Conservation (phyloP, 2,888 invertebrate genomes). For the Xestia ashworthii region DNA sequence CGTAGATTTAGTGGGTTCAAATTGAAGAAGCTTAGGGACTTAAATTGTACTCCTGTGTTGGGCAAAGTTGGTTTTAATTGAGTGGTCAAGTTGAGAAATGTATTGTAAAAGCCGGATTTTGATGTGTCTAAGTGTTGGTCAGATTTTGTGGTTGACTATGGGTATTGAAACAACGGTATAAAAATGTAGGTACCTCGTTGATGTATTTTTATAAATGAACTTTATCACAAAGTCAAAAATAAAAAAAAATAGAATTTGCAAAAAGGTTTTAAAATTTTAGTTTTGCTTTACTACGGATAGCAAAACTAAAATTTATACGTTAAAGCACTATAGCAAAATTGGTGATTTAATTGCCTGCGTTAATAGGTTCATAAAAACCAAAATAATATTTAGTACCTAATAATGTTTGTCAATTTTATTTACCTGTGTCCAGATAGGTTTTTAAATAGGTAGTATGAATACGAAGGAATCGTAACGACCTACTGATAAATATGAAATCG, state of each 20-base stretch:
- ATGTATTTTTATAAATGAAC: neutral
- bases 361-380: neutral
- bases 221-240: neutral
- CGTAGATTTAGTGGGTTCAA: constrained; percentile 44
- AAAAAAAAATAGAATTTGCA: neutral
- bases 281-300: neutral
- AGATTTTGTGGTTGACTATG: neutral
- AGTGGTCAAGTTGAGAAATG: constrained; percentile 40
- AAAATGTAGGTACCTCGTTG: neutral
- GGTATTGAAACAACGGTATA: neutral
- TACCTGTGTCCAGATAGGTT: neutral
- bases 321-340: neutral
- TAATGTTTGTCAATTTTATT: neutral
- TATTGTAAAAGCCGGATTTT: constrained; percentile 1
- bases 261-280: neutral
- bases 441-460: neutral
- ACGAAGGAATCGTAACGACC: neutral
- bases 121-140: neutral
- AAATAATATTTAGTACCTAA: neutral
- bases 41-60: constrained; percentile 33
- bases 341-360: neutral
- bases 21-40: constrained; percentile 37
- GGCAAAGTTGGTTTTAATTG: constrained; percentile 45
- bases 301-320: neutral
- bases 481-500: neutral